These are phyloP conservation scores for Latheticus oryzae DNA, from an alignment of 2,888 invertebrate species.

Conservation along the genomic window DNA sequence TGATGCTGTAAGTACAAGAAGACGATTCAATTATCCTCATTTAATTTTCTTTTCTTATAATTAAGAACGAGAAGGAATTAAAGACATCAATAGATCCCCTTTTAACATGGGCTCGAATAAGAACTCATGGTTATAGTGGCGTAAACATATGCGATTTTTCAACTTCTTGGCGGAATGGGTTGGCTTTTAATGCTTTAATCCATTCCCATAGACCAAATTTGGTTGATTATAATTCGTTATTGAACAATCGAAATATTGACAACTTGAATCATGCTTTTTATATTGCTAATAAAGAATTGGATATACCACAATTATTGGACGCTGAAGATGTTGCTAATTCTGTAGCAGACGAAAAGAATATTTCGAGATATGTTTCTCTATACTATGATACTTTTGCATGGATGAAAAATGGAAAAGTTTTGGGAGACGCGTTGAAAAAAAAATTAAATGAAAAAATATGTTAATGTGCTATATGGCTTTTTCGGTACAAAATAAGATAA, in stretches of 20 bases:
- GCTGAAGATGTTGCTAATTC: constrained; percentile 96
- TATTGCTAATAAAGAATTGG: constrained; percentile 91
- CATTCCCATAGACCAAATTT: constrained; percentile 97
- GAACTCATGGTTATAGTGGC: constrained; percentile 93
- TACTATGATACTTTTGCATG: constrained; percentile 99
- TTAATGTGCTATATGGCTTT: too few relatives aligned
- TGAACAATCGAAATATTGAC: constrained; percentile 84
- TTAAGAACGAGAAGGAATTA: too few relatives aligned
- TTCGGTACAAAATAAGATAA: too few relatives aligned
- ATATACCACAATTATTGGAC: constrained; percentile 92
- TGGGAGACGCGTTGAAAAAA: constrained; percentile 96
- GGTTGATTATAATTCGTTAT: constrained; percentile 86
- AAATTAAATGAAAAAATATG: too few relatives aligned
- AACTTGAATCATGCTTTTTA: constrained; percentile 99
- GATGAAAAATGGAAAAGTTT: constrained; percentile 99
- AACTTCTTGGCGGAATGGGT: constrained; percentile 94
- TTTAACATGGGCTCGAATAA: constrained; percentile 97
- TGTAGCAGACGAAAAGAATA: constrained; percentile 97
- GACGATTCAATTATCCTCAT: too few relatives aligned
- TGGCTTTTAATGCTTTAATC: constrained; percentile 98
- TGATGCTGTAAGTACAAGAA: too few relatives aligned
- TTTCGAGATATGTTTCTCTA: constrained; percentile 98
- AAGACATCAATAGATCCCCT: too few relatives aligned
- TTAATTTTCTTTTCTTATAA: too few relatives aligned
- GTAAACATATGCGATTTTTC: constrained; percentile 92